Conservation (phyloP, 2,888 invertebrate genomes). For the Drosophila anomalipes region DNA sequence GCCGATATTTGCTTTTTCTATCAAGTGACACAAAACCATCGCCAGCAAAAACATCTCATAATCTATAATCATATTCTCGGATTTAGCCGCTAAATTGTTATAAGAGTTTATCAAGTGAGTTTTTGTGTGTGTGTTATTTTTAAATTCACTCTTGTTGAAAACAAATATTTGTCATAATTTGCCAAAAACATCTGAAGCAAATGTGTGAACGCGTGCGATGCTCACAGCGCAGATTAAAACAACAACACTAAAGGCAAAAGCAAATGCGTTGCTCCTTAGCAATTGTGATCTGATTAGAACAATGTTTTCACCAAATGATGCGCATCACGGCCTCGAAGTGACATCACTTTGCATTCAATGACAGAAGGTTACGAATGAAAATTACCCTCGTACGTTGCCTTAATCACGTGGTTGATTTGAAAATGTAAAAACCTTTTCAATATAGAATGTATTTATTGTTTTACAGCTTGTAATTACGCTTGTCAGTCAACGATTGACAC, state of each 20-base stretch:
- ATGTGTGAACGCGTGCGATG: constrained; percentile 10
- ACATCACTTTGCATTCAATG: constrained; percentile 54
- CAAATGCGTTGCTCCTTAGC: constrained; percentile 1
- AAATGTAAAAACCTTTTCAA: constrained; percentile 4
- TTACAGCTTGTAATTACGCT: neutral
- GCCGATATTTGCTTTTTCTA: constrained; percentile 10
- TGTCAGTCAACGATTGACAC: constrained; percentile 14
- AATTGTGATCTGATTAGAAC: constrained; percentile 22
- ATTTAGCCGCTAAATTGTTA: constrained; percentile 18
- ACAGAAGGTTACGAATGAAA: constrained; percentile 40
- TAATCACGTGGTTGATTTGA: constrained; percentile 38
- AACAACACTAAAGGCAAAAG: constrained; percentile 19
- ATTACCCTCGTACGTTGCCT: constrained; percentile 14
- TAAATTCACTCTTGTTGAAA: constrained; percentile 22
- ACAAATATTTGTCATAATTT: constrained; percentile 5
- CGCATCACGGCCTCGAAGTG: constrained; percentile 38
- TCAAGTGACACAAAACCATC: constrained; percentile 11
- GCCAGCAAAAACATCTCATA: constrained; percentile 21
- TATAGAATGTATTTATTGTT: neutral
- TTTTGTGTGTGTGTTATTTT: neutral
- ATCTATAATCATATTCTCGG: constrained; percentile 12
- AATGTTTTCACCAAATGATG: constrained; percentile 30
- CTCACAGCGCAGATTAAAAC: constrained; percentile 31
- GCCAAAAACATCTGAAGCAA: constrained; percentile 10
- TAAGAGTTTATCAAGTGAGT: constrained; percentile 44